Conservation (phyloP, 1,140 invertebrate species). For the Drosophila santomea region DNA sequence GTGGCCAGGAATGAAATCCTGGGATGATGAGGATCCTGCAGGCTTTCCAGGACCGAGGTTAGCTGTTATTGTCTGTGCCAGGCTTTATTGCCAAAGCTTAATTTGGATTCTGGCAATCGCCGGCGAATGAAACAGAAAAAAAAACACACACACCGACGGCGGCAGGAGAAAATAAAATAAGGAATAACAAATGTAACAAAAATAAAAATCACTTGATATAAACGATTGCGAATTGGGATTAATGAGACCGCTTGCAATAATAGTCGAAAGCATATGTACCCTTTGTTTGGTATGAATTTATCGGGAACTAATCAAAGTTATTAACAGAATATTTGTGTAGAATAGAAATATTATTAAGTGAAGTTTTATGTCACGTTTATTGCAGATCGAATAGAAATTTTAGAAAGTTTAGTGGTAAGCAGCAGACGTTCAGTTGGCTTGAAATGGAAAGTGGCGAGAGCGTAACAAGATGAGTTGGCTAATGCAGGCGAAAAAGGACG, state of each 20-base stretch:
- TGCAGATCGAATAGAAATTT: not conserved
- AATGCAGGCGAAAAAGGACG: constrained; percentile 28
- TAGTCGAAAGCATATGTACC: too few species aligned
- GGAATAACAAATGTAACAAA: constrained; percentile 18
- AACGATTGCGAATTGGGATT: constrained; percentile 12
- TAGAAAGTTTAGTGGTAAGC: too few species aligned
- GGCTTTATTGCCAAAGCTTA: constrained; percentile 60
- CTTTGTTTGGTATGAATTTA: too few species aligned
- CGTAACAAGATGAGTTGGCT: constrained; percentile 1
- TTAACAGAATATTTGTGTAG: too few species aligned
- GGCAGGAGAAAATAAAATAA: constrained; percentile 1
- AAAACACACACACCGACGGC: not conserved
- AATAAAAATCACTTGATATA: constrained; percentile 29
- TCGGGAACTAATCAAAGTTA: too few species aligned
- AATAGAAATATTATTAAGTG: too few species aligned
- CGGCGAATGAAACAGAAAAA: constrained; percentile 19
- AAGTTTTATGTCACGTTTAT: not conserved
- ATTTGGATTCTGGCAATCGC: constrained; percentile 55
- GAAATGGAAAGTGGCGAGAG: constrained; percentile 3
- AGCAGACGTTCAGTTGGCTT: not conserved
- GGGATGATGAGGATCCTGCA: constrained; percentile 1
- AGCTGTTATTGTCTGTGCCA: constrained; percentile 36
- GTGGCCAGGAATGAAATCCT: not conserved
- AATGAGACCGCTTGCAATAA: not conserved
- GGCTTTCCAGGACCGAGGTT: constrained; percentile 13